Conservation (phyloP, 1,140 invertebrate species). For the Aphaenogaster floridana region DNA sequence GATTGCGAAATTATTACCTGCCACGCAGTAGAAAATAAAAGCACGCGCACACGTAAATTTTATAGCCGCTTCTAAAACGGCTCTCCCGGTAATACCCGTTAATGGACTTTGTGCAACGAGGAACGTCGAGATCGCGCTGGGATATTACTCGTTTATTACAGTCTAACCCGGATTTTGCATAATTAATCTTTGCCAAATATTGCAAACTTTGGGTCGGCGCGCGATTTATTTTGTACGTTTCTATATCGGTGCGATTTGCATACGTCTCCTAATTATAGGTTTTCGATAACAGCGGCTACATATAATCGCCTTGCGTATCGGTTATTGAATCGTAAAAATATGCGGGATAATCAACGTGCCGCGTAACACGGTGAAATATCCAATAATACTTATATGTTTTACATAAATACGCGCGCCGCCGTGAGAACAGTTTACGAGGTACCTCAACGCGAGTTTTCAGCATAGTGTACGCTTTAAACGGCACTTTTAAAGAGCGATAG, state of each 20-base stretch:
- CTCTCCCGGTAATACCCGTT: conserved; percentile 25
- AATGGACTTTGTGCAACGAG: conserved; percentile 13
- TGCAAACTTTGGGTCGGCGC: not conserved
- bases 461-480: not conserved
- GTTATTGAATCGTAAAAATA: conserved; percentile 46
- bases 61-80: conserved; percentile 28
- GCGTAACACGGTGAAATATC: conserved; percentile 31
- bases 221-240: conserved; percentile 27
- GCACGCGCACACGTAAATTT: conserved; percentile 34
- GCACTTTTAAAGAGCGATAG: conserved; percentile 51
- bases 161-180: conserved; percentile 25
- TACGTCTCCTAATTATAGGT: conserved; percentile 44
- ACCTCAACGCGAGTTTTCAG: not conserved
- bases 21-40: conserved; percentile 37
- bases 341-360: not conserved
- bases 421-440: not conserved
- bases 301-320: conserved; percentile 12
- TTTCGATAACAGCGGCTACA: conserved; percentile 26
- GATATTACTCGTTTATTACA: conserved; percentile 39
- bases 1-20: conserved; percentile 41
- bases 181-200: conserved; percentile 40
- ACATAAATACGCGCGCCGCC: conserved; percentile 23
- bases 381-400: conserved; percentile 31
- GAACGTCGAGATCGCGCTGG: not conserved
- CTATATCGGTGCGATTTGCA: conserved; percentile 1